Evolutionary conservation across 2,113 vertebrate genomes (phyloP).

Genomic region (Crotalus horridus): DNA sequence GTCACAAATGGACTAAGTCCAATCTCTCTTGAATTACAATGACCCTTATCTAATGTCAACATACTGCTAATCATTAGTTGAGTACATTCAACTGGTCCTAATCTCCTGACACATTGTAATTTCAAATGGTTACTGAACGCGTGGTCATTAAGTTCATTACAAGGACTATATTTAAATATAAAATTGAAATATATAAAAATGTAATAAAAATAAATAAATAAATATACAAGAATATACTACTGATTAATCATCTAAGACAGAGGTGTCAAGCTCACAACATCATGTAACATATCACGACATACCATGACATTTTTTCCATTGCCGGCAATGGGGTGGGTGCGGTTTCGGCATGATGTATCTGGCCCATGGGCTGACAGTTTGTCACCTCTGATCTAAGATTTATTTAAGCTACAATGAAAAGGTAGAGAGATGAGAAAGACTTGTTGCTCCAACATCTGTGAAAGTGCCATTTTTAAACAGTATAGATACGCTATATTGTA

Average conservation of each 20-base stretch:
- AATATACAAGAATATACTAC: neutral
- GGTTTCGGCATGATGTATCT: too few species aligned
- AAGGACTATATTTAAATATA: neutral
- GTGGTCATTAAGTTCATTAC: neutral
- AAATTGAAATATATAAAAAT: neutral
- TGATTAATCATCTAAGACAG: neutral
- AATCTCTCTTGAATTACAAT: neutral
- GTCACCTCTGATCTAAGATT: neutral
- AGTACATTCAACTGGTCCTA: neutral
- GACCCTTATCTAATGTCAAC: neutral
- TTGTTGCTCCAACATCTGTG: neutral
- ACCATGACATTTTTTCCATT: too few species aligned
- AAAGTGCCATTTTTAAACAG: neutral
- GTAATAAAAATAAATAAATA: neutral
- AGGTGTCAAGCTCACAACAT: too few species aligned
- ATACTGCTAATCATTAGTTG: neutral
- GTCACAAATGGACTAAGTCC: neutral
- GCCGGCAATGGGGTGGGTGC: too few species aligned
- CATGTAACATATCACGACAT: too few species aligned
- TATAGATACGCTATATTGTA: neutral
- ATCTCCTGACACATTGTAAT: neutral
- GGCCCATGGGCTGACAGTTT: too few species aligned
- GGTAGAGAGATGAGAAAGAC: neutral
- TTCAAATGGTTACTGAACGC: neutral
- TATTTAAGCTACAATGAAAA: neutral